phyloP scores from a whole-genome alignment of 1,140 invertebrate genomes.

The Drosophila erecta region DNA sequence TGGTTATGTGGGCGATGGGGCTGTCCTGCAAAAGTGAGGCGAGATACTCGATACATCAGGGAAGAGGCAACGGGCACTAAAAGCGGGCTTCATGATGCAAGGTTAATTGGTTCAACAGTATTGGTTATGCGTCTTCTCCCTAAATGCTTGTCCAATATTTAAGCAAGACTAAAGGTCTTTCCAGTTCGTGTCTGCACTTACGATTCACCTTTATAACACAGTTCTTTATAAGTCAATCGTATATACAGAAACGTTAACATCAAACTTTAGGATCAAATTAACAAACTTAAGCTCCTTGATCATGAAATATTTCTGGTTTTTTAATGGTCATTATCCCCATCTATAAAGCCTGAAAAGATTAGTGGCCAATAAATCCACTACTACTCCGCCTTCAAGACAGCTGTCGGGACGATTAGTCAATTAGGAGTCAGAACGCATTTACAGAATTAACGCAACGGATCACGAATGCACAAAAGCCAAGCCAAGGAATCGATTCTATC shows the following conservation, averaged over 20 bases:
- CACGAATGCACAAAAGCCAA: constrained; percentile 41
- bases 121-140: not conserved
- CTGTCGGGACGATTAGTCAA: constrained; percentile 36
- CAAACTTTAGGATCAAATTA: too few relatives aligned
- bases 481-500: constrained; percentile 21
- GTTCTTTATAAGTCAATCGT: too few relatives aligned
- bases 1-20: constrained; percentile 87
- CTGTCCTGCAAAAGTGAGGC: constrained; percentile 84
- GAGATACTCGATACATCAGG: constrained; percentile 71
- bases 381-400: not conserved
- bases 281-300: too few relatives aligned
- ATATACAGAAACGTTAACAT: too few relatives aligned
- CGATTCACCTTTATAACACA: too few relatives aligned
- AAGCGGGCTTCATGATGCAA: constrained; percentile 28
- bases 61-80: constrained; percentile 44
- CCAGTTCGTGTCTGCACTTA: too few relatives aligned
- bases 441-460: constrained; percentile 46
- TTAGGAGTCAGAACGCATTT: constrained; percentile 40
- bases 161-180: too few relatives aligned
- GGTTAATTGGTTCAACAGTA: constrained; percentile 16
- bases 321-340: too few relatives aligned
- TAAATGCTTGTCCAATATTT: not conserved
- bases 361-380: not conserved
- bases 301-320: too few relatives aligned
- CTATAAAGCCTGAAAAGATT: too few relatives aligned